A percentile compares a stretch with the other conserved stretches of the same genome.
Conservation (phyloP, 2,113 vertebrate genomes). For the Abramis brama region DNA sequence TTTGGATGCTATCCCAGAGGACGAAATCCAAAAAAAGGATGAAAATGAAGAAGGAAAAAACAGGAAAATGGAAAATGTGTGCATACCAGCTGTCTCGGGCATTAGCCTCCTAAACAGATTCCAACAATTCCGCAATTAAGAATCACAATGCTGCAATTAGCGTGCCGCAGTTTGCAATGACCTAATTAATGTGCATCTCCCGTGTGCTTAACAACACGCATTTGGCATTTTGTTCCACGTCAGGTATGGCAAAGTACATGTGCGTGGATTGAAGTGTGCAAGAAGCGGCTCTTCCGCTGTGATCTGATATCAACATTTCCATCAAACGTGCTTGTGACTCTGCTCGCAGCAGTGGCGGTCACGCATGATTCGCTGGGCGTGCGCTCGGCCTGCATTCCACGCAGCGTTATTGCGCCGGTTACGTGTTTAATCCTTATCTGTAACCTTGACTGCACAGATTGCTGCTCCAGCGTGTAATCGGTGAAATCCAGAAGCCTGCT, state of each 20-base stretch:
- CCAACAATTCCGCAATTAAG: slow-evolving; percentile 72
- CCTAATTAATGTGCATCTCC: slow-evolving; percentile 68
- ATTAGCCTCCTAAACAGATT: slow-evolving; percentile 69
- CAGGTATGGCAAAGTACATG: slow-evolving; percentile 35
- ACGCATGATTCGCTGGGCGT: background rate
- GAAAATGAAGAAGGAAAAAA: slow-evolving; percentile 7
- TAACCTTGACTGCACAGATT: slow-evolving; percentile 51
- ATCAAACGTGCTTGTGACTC: slow-evolving; percentile 41
- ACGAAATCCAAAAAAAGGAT: slow-evolving; percentile 45
- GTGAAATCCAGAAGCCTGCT: slow-evolving; percentile 37
- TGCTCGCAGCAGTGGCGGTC: background rate
- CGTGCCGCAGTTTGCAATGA: slow-evolving; percentile 61
- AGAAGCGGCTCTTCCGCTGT: background rate
- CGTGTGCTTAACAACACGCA: slow-evolving; percentile 58
- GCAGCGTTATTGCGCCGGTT: background rate
- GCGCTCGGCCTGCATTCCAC: background rate
- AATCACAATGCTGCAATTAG: slow-evolving; percentile 70
- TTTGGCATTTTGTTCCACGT: slow-evolving; percentile 57
- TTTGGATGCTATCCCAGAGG: slow-evolving; percentile 69
- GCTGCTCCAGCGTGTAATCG: slow-evolving; percentile 41
- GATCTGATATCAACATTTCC: slow-evolving; percentile 41
- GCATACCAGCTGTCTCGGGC: slow-evolving; percentile 68
- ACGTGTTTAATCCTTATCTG: slow-evolving; percentile 53
- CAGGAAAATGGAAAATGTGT: slow-evolving; percentile 40
- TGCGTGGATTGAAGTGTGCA: background rate